These are phyloP conservation scores for Seladonia tumulorum DNA, from an alignment of 2,888 invertebrate genomes.

Conservation along the genomic window DNA sequence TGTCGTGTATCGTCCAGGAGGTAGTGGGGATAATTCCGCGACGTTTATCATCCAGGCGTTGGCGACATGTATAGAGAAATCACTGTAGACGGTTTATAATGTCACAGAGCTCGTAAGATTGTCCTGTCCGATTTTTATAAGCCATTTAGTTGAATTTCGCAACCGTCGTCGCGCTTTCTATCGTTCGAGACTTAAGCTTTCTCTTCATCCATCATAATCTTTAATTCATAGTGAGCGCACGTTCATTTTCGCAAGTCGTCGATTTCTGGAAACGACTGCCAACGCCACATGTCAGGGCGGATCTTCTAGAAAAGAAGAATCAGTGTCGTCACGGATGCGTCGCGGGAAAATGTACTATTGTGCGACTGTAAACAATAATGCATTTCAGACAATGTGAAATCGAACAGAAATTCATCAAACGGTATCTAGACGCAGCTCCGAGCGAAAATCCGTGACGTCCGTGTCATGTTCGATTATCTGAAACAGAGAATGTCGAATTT, in stretches of 20 bases:
- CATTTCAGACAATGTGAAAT: no score
- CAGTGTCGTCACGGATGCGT: background rate
- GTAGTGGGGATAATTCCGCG: no score
- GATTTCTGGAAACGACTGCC: background rate
- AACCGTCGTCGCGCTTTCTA: background rate
- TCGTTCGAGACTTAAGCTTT: slow-evolving; percentile 12
- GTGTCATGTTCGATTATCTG: background rate
- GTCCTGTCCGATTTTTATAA: slow-evolving; percentile 2
- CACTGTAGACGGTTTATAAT: background rate
- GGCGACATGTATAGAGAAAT: no score
- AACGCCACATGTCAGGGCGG: background rate
- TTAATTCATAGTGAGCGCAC: background rate
- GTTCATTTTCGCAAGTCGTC: background rate
- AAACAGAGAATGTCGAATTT: background rate
- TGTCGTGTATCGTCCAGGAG: no score
- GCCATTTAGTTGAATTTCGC: background rate
- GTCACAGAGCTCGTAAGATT: slow-evolving; percentile 33
- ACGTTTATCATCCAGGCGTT: no score
- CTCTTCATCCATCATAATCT: background rate
- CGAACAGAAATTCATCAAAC: background rate
- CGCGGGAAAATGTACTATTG: background rate
- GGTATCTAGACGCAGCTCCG: background rate
- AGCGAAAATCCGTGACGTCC: background rate
- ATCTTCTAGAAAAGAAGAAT: background rate
- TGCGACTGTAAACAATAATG: background rate